Evolutionary conservation across 2,888 invertebrate species (phyloP).

Genomic region (Mythimna ferrago): DNA sequence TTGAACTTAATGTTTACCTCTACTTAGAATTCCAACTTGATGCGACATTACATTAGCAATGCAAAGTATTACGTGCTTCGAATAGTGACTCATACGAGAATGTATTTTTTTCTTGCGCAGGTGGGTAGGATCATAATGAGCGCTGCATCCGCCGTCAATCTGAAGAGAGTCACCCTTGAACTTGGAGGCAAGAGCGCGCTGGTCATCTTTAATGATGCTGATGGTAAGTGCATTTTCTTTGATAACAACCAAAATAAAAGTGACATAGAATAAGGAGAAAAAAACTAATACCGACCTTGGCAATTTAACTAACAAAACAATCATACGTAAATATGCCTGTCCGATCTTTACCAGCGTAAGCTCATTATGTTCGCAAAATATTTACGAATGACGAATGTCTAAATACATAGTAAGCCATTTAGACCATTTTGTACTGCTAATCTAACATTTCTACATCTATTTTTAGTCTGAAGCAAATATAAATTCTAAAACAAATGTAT

Average conservation of each 20-base stretch:
- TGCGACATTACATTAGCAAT: slow-evolving; percentile 18
- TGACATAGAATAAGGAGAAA: background rate
- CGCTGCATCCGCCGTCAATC: slow-evolving; percentile 94
- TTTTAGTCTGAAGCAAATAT: background rate
- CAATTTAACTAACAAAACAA: background rate
- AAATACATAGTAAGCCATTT: background rate
- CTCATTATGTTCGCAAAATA: background rate
- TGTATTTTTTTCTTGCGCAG: slow-evolving; percentile 59
- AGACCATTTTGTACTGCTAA: background rate
- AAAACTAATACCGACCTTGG: background rate
- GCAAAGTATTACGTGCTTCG: slow-evolving; percentile 4
- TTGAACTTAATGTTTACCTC: background rate
- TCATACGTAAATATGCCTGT: no score
- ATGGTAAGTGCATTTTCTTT: slow-evolving; percentile 85
- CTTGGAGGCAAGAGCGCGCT: slow-evolving; percentile 97
- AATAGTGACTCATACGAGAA: slow-evolving; percentile 4
- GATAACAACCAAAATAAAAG: background rate
- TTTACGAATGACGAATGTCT: no score
- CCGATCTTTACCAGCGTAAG: background rate
- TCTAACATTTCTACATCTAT: background rate
- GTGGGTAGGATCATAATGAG: slow-evolving; percentile 89
- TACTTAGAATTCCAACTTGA: background rate
- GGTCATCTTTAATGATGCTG: slow-evolving; percentile 95
- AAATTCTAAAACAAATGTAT: background rate
- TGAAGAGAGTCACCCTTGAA: slow-evolving; percentile 96